These are phyloP conservation scores for Melanotaenia trifasciata DNA, from an alignment of 2,797 vertebrate species.

Conservation along the genomic window DNA sequence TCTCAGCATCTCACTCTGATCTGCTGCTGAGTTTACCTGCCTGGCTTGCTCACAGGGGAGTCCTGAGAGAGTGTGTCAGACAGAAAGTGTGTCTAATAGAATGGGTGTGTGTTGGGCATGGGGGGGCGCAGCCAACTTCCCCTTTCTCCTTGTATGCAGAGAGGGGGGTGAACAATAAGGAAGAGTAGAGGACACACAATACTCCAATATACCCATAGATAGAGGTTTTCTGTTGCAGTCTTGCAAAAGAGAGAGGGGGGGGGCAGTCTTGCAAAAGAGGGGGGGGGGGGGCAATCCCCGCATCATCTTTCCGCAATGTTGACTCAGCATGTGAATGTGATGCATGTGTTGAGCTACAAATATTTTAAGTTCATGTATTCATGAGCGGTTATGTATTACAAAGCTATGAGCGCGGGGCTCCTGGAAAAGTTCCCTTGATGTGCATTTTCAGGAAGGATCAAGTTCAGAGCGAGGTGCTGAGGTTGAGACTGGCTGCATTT, in stretches of 20 bases:
- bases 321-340: conserved; percentile 75
- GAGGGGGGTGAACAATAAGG: conserved; percentile 51
- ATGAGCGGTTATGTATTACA: not conserved
- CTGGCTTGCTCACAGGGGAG: conserved; percentile 63
- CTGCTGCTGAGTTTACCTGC: conserved; percentile 73
- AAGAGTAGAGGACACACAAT: conserved; percentile 68
- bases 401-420: not conserved
- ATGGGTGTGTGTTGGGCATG: conserved; percentile 18
- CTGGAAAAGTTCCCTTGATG: not conserved
- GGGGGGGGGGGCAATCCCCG: conserved; percentile 20
- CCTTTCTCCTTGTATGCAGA: conserved; percentile 53
- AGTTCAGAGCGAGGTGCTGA: not conserved
- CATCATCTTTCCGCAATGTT: conserved; percentile 73
- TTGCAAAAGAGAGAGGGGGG: conserved; percentile 45
- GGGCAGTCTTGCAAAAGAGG: conserved; percentile 43
- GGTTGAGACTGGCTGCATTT: not conserved
- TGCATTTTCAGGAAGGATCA: not conserved
- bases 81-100: conserved; percentile 69
- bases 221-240: conserved; percentile 71
- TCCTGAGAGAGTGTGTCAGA: conserved; percentile 72
- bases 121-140: conserved; percentile 43
- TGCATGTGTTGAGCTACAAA: conserved; percentile 65
- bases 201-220: conserved; percentile 70
- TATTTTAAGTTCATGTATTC: conserved; percentile 49
- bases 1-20: conserved; percentile 59